Conservation (phyloP, 2,113 vertebrate species). For the Apus apus region DNA sequence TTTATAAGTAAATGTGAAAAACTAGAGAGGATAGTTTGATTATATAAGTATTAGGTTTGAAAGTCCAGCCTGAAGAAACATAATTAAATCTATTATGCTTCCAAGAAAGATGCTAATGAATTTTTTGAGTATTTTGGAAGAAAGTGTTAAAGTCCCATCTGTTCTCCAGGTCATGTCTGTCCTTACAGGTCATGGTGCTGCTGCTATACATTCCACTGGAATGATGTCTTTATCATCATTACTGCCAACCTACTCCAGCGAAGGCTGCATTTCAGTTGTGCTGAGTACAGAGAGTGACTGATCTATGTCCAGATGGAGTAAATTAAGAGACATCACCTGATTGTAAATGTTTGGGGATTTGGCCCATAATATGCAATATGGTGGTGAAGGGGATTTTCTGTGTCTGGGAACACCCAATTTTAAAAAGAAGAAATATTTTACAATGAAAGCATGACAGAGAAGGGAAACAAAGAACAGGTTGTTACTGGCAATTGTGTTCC, state of each 20-base stretch:
- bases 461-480: neutral
- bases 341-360: neutral
- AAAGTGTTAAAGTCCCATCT: neutral
- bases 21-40: constrained; percentile 9
- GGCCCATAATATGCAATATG: neutral
- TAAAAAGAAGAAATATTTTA: neutral
- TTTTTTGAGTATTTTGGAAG: neutral
- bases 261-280: neutral
- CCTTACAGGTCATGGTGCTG: fast-evolving
- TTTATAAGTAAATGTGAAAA: neutral
- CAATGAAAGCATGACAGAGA: neutral
- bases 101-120: neutral
- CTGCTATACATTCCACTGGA: neutral
- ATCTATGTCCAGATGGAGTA: neutral
- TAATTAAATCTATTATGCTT: neutral
- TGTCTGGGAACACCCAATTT: neutral
- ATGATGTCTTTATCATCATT: fast-evolving
- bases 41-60: constrained; percentile 1
- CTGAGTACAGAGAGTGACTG: neutral
- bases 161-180: neutral
- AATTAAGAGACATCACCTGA: neutral
- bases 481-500: neutral
- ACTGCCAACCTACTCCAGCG: neutral
- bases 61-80: constrained; percentile 7
- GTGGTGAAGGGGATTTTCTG: neutral